These are phyloP conservation scores for Pitangus sulphuratus DNA, from an alignment of 2,797 vertebrate genomes.

Conservation along the genomic window DNA sequence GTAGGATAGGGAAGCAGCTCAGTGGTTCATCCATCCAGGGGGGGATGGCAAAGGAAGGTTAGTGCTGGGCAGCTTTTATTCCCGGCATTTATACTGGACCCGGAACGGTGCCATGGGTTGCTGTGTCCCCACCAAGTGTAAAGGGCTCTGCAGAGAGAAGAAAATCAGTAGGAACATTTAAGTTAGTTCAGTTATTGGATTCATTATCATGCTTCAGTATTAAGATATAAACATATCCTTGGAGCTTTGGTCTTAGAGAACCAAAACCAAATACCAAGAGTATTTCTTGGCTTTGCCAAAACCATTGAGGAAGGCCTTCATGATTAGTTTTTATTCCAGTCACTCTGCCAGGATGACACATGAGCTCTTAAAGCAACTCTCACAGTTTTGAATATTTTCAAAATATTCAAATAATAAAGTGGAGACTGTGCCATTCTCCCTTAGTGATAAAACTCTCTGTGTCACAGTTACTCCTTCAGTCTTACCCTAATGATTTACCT, in stretches of 20 bases:
- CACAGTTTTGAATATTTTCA: not conserved
- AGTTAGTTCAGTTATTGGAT: not conserved
- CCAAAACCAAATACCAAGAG: not conserved
- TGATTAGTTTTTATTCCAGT: not conserved
- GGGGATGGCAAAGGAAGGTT: not conserved
- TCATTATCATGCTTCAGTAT: not conserved
- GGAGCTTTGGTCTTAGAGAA: not conserved
- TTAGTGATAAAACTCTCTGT: not conserved
- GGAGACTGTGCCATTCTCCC: not conserved
- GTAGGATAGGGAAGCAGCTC: not conserved
- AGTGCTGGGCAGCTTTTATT: constrained; percentile 26
- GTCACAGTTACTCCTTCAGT: not conserved
- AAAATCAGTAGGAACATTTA: not conserved
- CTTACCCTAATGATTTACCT: not conserved
- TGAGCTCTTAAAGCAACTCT: not conserved
- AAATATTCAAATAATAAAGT: not conserved
- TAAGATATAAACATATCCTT: not conserved
- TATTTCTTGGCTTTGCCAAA: not conserved
- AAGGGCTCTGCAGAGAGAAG: constrained; percentile 75
- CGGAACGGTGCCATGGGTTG: constrained; percentile 76
- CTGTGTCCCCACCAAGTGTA: constrained; percentile 82
- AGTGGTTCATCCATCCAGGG: not conserved
- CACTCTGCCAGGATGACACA: not conserved
- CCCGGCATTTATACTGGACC: constrained; percentile 73
- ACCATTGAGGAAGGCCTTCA: not conserved